These are phyloP conservation scores for Drosophila niveifrons DNA, from an alignment of 2,888 invertebrate species.

Conservation along the genomic window DNA sequence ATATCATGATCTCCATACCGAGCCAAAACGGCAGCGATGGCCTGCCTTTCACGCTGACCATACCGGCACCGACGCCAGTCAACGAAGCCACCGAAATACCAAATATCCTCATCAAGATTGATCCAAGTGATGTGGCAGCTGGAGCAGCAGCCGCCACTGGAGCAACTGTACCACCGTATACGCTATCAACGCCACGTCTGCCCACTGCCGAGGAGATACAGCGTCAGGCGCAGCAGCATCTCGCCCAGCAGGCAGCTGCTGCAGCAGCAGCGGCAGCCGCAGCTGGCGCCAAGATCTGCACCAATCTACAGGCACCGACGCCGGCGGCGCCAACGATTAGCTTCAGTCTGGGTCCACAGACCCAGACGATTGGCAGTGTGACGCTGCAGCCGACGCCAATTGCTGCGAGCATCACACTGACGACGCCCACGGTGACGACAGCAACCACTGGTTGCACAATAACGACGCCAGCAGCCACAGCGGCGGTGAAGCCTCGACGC, in stretches of 20 bases:
- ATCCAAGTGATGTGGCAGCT: constrained; percentile 80
- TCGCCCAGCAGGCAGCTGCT: constrained; percentile 79
- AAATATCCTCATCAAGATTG: constrained; percentile 85
- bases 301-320: constrained; percentile 33
- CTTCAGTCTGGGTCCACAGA: constrained; percentile 61
- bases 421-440: constrained; percentile 44
- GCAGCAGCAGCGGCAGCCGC: constrained; percentile 76
- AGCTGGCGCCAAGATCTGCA: constrained; percentile 35
- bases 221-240: constrained; percentile 82
- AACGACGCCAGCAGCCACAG: constrained; percentile 70
- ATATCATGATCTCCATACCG: constrained; percentile 86
- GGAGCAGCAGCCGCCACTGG: constrained; percentile 46
- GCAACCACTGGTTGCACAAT: constrained; percentile 21
- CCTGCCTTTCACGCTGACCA: constrained; percentile 85
- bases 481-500: constrained; percentile 83
- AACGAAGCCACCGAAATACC: constrained; percentile 78
- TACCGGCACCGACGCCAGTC: constrained; percentile 78
- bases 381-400: constrained; percentile 61
- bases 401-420: constrained; percentile 52
- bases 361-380: constrained; percentile 60
- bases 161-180: constrained; percentile 83
- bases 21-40: constrained; percentile 83
- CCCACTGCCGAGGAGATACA: constrained; percentile 85
- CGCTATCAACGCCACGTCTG: constrained; percentile 85
- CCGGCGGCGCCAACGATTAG: constrained; percentile 67